phyloP scores from a whole-genome alignment of 2,888 invertebrate genomes.

The Neelides folsomi region DNA sequence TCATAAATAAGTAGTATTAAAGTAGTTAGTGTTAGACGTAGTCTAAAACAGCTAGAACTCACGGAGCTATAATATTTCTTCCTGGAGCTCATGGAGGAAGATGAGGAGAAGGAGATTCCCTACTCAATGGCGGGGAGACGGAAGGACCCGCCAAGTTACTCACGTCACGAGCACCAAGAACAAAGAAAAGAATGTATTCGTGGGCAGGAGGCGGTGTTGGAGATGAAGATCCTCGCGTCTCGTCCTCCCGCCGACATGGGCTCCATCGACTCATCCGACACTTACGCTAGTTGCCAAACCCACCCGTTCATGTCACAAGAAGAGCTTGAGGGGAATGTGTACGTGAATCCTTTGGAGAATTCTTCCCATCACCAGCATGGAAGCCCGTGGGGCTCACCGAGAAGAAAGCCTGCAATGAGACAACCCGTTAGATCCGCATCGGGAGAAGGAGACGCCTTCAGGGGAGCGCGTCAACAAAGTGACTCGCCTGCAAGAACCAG shows the following conservation, averaged over 20 bases:
- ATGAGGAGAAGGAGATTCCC: too few species aligned
- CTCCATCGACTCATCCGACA: slow-evolving; percentile 66
- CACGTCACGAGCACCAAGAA: too few species aligned
- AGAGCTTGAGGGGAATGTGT: slow-evolving; percentile 52
- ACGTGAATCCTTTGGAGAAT: slow-evolving; percentile 70
- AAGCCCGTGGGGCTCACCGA: slow-evolving; percentile 35
- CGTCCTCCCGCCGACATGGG: slow-evolving; percentile 37
- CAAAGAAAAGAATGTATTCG: too few species aligned
- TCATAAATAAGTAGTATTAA: too few species aligned
- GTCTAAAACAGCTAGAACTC: too few species aligned
- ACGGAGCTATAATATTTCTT: too few species aligned
- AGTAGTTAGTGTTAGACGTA: too few species aligned
- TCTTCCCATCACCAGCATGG: slow-evolving; percentile 35
- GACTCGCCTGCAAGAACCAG: slow-evolving; percentile 20
- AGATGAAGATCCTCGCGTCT: slow-evolving; percentile 8
- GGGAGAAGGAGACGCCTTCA: slow-evolving; percentile 14
- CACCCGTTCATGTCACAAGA: slow-evolving; percentile 83
- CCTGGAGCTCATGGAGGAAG: too few species aligned
- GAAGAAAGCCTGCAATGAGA: slow-evolving; percentile 33
- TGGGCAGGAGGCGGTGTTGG: slow-evolving; percentile 9
- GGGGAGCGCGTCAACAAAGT: neutral
- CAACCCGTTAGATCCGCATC: slow-evolving; percentile 14
- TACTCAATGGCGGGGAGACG: too few species aligned
- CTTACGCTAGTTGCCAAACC: slow-evolving; percentile 91
- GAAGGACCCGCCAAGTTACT: too few species aligned